A percentile compares a stretch with the other conserved stretches of the same genome.
Conservation (phyloP, 2,797 vertebrate genomes). For the Lagocephalus sceleratus region DNA sequence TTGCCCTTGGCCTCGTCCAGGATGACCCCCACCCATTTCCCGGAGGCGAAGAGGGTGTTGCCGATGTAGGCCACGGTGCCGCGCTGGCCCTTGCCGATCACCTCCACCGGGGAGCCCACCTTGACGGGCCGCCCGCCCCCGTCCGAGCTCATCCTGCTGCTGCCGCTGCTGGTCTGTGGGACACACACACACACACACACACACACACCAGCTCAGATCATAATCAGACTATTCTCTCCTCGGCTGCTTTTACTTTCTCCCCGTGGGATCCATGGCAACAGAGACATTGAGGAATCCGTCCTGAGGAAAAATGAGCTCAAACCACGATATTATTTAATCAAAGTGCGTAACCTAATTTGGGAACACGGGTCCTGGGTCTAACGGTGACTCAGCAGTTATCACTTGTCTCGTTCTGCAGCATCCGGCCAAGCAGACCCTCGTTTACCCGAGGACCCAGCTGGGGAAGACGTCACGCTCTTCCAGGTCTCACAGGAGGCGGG, state of each 20-base stretch:
- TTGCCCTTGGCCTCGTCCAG: constrained; percentile 92
- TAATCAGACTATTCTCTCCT: no score
- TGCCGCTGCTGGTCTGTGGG: constrained; percentile 78
- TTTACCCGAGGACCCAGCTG: neutral
- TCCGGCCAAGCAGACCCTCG: no score
- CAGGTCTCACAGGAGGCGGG: constrained; percentile 2
- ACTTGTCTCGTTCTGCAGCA: no score
- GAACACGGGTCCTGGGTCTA: constrained; percentile 28
- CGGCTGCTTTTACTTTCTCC: no score
- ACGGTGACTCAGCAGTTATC: constrained; percentile 63
- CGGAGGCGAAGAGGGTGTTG: constrained; percentile 89
- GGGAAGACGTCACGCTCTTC: neutral
- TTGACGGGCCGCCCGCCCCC: constrained; percentile 83
- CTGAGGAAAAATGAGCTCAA: no score
- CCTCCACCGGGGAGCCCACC: constrained; percentile 90
- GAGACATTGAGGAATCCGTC: neutral
- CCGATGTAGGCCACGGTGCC: constrained; percentile 92
- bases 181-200: no score
- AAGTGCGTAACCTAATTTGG: constrained; percentile 46
- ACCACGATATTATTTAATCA: constrained; percentile 29
- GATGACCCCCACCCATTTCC: constrained; percentile 96
- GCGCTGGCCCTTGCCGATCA: constrained; percentile 91
- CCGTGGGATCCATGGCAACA: constrained; percentile 17
- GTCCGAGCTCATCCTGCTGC: constrained; percentile 90
- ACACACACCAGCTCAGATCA: no score